Evolutionary conservation across 2,797 vertebrate species (phyloP), one percentile per base, ranked within the genome.

Genomic region (Coluber constrictor): DNA sequence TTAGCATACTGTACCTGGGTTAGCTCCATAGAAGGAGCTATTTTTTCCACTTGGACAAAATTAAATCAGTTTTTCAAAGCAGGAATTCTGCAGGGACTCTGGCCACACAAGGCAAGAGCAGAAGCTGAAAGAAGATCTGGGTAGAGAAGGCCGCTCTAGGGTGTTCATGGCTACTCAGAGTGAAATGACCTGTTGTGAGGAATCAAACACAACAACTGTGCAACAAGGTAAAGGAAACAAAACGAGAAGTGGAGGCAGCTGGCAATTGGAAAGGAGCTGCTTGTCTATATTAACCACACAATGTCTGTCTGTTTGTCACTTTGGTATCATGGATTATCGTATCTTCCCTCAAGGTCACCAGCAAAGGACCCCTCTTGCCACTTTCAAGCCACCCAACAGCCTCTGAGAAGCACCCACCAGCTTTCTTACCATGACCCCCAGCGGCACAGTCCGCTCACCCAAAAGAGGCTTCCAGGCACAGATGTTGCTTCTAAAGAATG

Each of bases 321-420:
- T 5, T 54, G 94, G 90, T 90, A 92, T 10, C 94, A 87, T 0
- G 0, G 1, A 18, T 83, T 29, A 51, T 70, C 74, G 0, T 86
- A 88, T 90, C 20, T 47, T 94, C 87, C 56, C 91, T 18, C 90
- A 37, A 92, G 63, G 91, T 95, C 91, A 51, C 5, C 94, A 60
- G 91, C 92, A 92, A 90, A 1, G 93, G 90, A 83, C 86, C 94
- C 93, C 55, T 29, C 27, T 47, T 4, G 12, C 79, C 90, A 91
- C 32, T 57, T 0, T 88, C 91, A 43, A 25, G 70, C 37, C 91
- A 61, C 9, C 5, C 70, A 92, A 93, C 89, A 92, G 92, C 90
- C 88, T 90, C 32, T 25, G 43, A 59, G 23, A 5, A 37, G 37
- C 37, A 37, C 37, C 37, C 37, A 37, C 1, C 37, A 94, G 29